phyloP scores from a whole-genome alignment of 2,888 invertebrate species.

The Conomelus anceps region DNA sequence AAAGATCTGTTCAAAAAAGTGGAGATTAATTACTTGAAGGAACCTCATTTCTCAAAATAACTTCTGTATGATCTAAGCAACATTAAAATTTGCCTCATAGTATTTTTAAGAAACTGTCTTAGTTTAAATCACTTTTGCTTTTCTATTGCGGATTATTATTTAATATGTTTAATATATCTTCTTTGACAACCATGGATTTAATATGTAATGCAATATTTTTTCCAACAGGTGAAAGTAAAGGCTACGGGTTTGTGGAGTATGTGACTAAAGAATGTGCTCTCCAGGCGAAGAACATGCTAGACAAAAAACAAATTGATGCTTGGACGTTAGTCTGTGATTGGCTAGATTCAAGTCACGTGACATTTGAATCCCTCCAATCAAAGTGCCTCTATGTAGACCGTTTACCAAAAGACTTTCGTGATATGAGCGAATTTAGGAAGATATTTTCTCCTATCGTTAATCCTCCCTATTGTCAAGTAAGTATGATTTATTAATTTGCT shows the following conservation, averaged over 20 bases:
- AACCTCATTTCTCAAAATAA: no score
- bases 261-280: conserved; percentile 44
- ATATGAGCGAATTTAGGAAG: conserved; percentile 46
- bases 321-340: conserved; percentile 46
- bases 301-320: conserved; percentile 42
- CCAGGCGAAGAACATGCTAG: conserved; percentile 44
- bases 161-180: no score
- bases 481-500: background rate
- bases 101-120: no score
- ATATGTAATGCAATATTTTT: conserved; percentile 9
- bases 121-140: no score
- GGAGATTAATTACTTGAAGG: no score
- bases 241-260: conserved; percentile 51
- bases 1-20: no score
- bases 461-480: conserved; percentile 49
- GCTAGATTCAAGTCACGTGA: conserved; percentile 44
- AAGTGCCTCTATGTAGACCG: conserved; percentile 47
- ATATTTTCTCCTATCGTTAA: conserved; percentile 45
- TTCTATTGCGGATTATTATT: no score
- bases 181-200: background rate
- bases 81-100: no score
- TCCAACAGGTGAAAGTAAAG: conserved; percentile 45
- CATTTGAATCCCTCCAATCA: conserved; percentile 46
- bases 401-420: conserved; percentile 46
- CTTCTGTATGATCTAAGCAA: no score